Conservation (phyloP, 2,888 invertebrate species). For the Acleris cristana region DNA sequence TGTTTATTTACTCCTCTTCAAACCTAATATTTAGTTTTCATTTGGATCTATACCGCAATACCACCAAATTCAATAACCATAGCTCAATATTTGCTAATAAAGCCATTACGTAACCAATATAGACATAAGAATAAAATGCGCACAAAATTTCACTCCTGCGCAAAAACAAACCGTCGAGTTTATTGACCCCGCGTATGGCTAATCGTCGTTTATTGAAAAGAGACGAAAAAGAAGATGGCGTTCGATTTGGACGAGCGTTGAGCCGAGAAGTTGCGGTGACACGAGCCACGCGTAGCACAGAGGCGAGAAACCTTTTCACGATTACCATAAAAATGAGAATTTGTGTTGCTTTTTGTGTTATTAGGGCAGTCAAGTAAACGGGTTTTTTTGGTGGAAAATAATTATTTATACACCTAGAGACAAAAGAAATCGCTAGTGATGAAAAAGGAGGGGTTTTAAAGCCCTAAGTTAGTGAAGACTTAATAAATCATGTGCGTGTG, state of each 20-base stretch:
- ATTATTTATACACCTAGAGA: no score
- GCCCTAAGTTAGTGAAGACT: no score
- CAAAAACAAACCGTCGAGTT: constrained; percentile 44
- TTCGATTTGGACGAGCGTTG: constrained; percentile 66
- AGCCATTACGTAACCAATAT: constrained; percentile 14
- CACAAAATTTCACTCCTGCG: constrained; percentile 13
- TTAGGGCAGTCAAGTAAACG: no score
- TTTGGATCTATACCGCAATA: no score
- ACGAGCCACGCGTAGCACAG: constrained; percentile 65
- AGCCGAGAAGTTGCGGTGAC: constrained; percentile 61
- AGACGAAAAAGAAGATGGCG: constrained; percentile 63
- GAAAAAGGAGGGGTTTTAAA: no score
- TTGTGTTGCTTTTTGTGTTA: background rate
- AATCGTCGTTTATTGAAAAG: constrained; percentile 63
- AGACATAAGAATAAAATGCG: constrained; percentile 11
- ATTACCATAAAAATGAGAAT: background rate
- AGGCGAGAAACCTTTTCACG: constrained; percentile 56
- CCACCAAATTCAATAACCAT: no score
- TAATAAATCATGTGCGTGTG: no score
- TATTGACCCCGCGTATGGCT: constrained; percentile 59
- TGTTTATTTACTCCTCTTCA: no score
- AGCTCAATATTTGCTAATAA: background rate
- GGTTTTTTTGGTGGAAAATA: no score
- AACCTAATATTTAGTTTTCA: no score
- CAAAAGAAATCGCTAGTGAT: no score